phyloP scores from a whole-genome alignment of 2,888 invertebrate species.

The Hyposoter didymator region DNA sequence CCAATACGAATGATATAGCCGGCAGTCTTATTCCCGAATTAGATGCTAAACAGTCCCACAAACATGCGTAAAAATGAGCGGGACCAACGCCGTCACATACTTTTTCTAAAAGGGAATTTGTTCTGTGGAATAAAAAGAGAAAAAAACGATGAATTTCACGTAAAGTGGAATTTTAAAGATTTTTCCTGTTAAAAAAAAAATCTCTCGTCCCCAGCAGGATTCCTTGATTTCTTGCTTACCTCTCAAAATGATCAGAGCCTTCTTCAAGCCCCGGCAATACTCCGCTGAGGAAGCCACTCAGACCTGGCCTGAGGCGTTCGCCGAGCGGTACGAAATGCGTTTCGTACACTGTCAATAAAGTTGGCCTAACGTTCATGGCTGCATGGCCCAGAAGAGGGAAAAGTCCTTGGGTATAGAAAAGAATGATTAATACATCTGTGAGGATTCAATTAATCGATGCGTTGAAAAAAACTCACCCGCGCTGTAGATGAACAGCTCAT shows the following conservation, averaged over 20 bases:
- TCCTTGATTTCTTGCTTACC: conserved; percentile 83
- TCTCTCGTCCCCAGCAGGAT: too few relatives aligned
- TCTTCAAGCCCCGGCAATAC: conserved; percentile 95
- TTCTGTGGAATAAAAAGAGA: conserved; percentile 83
- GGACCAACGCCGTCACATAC: conserved; percentile 92
- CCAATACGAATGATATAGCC: conserved; percentile 91
- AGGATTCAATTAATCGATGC: not conserved
- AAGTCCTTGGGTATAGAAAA: conserved; percentile 86
- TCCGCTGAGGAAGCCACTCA: conserved; percentile 95
- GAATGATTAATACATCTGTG: not conserved
- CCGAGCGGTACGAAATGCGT: conserved; percentile 94
- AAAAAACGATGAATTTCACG: not conserved
- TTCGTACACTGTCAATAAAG: conserved; percentile 93
- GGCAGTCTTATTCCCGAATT: conserved; percentile 93
- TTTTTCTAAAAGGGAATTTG: conserved; percentile 88
- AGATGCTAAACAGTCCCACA: conserved; percentile 94
- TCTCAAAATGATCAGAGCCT: conserved; percentile 93
- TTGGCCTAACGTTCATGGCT: conserved; percentile 95
- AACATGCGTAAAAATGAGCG: conserved; percentile 92
- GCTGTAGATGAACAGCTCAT: conserved; percentile 94
- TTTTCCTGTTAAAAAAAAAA: not conserved
- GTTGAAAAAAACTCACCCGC: conserved; percentile 85
- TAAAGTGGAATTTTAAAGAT: not conserved
- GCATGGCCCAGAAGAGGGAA: conserved; percentile 96
- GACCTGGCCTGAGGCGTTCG: conserved; percentile 90